These are phyloP conservation scores for Agraylea sexmaculata DNA, from an alignment of 1,140 invertebrate species.

Conservation along the genomic window DNA sequence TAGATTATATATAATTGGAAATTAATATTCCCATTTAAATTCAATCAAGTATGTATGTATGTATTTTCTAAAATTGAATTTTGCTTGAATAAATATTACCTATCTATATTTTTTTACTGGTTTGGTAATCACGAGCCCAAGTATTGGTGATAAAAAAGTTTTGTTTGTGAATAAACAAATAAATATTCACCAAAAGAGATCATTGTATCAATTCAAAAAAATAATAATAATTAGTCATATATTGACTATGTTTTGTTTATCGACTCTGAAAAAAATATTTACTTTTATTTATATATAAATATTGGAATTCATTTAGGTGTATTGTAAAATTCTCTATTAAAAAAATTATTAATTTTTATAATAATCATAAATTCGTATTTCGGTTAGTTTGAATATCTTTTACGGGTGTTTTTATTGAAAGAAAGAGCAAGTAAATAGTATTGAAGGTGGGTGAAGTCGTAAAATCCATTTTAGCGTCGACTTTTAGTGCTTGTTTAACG, in stretches of 20 bases:
- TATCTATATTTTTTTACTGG: no score
- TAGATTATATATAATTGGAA: no score
- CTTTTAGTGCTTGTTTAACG: slow-evolving; percentile 47
- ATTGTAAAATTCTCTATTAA: not conserved
- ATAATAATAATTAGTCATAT: not conserved
- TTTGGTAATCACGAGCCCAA: no score
- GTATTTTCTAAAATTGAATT: not conserved
- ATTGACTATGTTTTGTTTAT: not conserved
- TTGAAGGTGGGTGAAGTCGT: no score
- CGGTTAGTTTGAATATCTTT: no score
- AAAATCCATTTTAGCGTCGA: slow-evolving; percentile 45
- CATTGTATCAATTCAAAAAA: not conserved
- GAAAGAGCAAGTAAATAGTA: no score
- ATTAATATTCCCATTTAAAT: not conserved
- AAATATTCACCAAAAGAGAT: not conserved
- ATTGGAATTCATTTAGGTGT: not conserved
- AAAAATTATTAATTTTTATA: no score
- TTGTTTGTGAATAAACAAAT: not conserved
- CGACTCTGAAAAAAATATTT: not conserved
- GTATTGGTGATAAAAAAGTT: no score
- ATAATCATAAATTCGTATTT: no score
- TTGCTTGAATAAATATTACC: no score
- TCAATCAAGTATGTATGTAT: not conserved
- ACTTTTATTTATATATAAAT: not conserved
- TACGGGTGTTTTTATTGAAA: no score